Evolutionary conservation across 2,797 vertebrate genomes (phyloP).

Genomic region (Schizopygopsis pylzovi): DNA sequence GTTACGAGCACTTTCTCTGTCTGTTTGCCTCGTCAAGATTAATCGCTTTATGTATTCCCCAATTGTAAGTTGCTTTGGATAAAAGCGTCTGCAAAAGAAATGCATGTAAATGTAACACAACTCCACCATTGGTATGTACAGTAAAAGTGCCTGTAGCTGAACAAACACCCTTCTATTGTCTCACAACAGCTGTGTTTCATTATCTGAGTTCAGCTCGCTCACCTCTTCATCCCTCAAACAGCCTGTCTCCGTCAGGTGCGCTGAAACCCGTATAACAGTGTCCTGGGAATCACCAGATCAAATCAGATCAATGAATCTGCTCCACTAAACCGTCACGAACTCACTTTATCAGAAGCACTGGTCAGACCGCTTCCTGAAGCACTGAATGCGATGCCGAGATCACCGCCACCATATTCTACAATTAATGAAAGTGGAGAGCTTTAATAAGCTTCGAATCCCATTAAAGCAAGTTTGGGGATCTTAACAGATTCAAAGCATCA

Average conservation of each 20-base stretch:
- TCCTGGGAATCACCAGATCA: constrained; percentile 75
- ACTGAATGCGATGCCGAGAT: constrained; percentile 90
- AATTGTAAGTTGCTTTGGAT: too few relatives aligned
- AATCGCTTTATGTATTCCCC: too few relatives aligned
- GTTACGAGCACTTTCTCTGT: too few relatives aligned
- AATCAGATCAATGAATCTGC: not conserved
- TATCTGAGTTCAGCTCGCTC: not conserved
- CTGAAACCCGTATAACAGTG: constrained; percentile 93
- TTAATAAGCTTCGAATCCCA: not conserved
- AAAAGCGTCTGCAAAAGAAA: too few relatives aligned
- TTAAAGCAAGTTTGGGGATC: constrained; percentile 8
- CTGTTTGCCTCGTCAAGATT: too few relatives aligned
- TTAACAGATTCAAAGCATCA: constrained; percentile 90
- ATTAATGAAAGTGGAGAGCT: not conserved
- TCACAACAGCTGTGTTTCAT: not conserved
- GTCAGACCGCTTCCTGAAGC: constrained; percentile 86
- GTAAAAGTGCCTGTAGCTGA: not conserved
- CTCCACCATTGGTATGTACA: not conserved
- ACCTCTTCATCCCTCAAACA: constrained; percentile 97
- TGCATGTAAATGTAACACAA: not conserved
- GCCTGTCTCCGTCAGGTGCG: constrained; percentile 87
- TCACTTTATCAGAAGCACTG: constrained; percentile 91
- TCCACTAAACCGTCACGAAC: not conserved
- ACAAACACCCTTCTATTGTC: not conserved
- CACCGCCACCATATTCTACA: constrained; percentile 83